These are phyloP conservation scores for Trinectes maculatus DNA, from an alignment of 2,113 vertebrate genomes.

Conservation along the genomic window DNA sequence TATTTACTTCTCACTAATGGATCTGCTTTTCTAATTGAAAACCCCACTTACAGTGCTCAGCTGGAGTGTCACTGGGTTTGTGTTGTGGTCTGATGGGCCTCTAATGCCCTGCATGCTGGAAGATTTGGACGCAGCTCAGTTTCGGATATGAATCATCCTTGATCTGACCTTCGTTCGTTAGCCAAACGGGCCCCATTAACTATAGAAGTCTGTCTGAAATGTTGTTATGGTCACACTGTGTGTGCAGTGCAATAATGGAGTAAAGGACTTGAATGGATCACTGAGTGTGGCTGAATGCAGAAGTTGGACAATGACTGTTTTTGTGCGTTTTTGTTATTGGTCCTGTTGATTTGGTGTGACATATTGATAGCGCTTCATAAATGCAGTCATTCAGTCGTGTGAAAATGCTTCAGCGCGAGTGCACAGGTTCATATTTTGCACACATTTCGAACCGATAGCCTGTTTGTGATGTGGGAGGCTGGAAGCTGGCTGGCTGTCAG, in stretches of 20 bases:
- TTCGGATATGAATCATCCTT: neutral
- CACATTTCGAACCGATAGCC: slow-evolving; percentile 10
- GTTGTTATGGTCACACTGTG: no score
- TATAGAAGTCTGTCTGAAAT: slow-evolving; percentile 3
- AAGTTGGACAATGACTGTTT: no score
- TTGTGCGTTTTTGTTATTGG: no score
- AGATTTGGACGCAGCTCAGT: neutral
- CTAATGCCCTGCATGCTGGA: neutral
- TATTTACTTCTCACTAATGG: neutral
- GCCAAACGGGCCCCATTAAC: slow-evolving; percentile 17
- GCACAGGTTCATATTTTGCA: neutral
- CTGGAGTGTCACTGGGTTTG: neutral
- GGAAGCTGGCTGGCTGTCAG: slow-evolving; percentile 47
- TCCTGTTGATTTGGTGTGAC: no score
- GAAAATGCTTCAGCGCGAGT: neutral
- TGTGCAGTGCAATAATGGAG: no score
- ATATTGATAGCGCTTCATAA: no score
- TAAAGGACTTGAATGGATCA: no score
- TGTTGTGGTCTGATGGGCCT: neutral
- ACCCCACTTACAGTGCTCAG: neutral
- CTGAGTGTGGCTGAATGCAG: no score
- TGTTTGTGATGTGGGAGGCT: slow-evolving; percentile 31
- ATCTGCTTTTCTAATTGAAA: slow-evolving; percentile 1
- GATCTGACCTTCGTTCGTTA: slow-evolving; percentile 2
- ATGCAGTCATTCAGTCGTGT: no score